Evolutionary conservation across 2,797 vertebrate genomes (phyloP), one percentile per base, ranked within the genome.

Genomic region (Aplochiton taeniatus): DNA sequence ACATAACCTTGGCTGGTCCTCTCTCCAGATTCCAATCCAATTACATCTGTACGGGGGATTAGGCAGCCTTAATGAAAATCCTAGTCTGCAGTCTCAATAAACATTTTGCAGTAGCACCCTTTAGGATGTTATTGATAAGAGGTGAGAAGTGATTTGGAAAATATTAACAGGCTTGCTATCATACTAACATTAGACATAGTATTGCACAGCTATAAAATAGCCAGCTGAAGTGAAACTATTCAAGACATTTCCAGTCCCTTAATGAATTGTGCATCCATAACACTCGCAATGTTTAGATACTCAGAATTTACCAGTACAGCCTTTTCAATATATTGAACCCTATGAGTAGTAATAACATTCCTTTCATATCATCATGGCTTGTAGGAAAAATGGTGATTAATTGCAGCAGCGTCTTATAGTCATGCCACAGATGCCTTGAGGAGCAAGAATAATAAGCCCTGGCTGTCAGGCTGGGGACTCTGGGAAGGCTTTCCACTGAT

Each of bases 401-500:
- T 31, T 31, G 31, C 31, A 31, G 31, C 31, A 31, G 31, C 31
- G 31, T 31, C 31, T 31, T 31, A 31, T 31, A 31, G 31, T 31
- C 31, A 31, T 31, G 31, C 31, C 31, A 31, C 31, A 31, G 31
- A 31, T 31, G 31, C 31, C 31, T 31, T 31, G 31, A 31, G 31
- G 31, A 52, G 19, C 54, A 49, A 73, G 61, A 80, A 77, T 73
- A 75, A 80, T 72, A 70, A 73, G 62, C 51, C 48, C 44, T 48
- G 54, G 63, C 54, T 55, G 67, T 80, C 71, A 74, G 67, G 61
- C 56, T 19, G 1, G 44, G 63, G 67, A 48, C 65, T 69, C 18
- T 47, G 62, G 48, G 17, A 68, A 58, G 42, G 67, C 49, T 74
- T 70, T 73, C 57, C 20, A 47, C 54, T 60, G 63, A 79, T 81